Evolutionary conservation across 2,797 vertebrate species (phyloP).

Genomic region (Selene dorsalis): DNA sequence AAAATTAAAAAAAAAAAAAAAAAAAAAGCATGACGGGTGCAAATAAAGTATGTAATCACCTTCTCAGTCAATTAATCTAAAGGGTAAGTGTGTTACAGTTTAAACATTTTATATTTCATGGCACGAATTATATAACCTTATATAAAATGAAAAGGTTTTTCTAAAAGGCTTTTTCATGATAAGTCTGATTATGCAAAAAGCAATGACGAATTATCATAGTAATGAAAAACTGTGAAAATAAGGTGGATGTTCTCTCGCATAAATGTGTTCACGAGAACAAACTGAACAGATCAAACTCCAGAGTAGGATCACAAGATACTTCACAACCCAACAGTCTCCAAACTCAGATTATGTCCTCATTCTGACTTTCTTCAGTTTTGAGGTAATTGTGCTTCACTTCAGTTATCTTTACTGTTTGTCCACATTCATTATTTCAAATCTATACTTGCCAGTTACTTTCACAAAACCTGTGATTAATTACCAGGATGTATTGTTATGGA

Average conservation of each 20-base stretch:
- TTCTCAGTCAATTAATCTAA: neutral
- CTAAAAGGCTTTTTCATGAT: conserved; percentile 1
- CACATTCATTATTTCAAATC: neutral
- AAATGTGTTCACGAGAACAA: conserved; percentile 9
- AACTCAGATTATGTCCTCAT: too few relatives aligned
- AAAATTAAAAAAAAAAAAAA: neutral
- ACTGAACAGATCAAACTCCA: neutral
- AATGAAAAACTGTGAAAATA: conserved; percentile 11
- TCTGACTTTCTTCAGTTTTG: neutral
- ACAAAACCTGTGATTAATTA: neutral
- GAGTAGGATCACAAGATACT: neutral
- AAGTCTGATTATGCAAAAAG: conserved; percentile 4
- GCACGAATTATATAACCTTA: neutral
- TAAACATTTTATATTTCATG: conserved; percentile 3
- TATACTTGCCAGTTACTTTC: neutral
- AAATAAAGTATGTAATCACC: conserved; percentile 9
- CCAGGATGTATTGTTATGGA: neutral
- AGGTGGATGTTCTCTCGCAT: neutral
- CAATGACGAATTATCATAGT: neutral
- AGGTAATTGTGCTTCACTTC: neutral
- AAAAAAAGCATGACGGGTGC: neutral
- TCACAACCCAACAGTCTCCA: neutral
- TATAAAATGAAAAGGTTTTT: neutral
- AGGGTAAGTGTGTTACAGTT: neutral
- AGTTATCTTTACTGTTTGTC: neutral